Evolutionary conservation across 2,113 vertebrate species (phyloP).

Genomic region (Micronycteris hirsuta): DNA sequence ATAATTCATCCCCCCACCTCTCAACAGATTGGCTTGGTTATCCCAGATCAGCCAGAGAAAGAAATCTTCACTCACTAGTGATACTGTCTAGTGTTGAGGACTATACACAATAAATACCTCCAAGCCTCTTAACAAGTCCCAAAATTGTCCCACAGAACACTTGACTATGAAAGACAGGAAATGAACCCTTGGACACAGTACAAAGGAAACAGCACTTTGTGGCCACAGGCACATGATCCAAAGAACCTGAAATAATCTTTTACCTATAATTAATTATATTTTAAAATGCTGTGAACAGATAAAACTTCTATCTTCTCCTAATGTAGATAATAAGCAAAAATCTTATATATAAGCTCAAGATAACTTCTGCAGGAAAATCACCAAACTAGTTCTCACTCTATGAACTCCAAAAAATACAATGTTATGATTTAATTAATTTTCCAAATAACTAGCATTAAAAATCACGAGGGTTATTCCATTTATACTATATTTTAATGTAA

Average conservation of each 20-base stretch:
- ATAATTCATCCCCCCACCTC: neutral
- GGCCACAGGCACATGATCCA: neutral
- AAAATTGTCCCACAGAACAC: conserved; percentile 21
- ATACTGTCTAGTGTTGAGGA: neutral
- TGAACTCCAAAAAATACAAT: neutral
- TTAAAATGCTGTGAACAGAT: neutral
- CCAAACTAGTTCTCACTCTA: neutral
- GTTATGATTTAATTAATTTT: neutral
- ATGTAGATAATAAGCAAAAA: neutral
- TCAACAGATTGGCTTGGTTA: neutral
- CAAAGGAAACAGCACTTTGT: neutral
- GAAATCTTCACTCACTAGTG: neutral
- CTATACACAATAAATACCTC: neutral
- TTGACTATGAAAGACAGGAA: neutral
- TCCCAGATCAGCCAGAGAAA: neutral
- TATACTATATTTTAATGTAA: neutral
- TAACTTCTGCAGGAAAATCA: neutral
- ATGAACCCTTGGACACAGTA: neutral
- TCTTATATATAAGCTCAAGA: neutral
- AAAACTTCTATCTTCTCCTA: neutral
- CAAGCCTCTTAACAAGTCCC: neutral
- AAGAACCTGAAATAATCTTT: conserved; percentile 22
- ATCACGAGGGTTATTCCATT: neutral
- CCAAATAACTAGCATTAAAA: conserved; percentile 18
- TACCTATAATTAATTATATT: conserved; percentile 2